Evolutionary conservation across 2,888 invertebrate genomes (phyloP), one percentile per base, ranked within the genome.

Genomic region (Cheilosia scutellata): DNA sequence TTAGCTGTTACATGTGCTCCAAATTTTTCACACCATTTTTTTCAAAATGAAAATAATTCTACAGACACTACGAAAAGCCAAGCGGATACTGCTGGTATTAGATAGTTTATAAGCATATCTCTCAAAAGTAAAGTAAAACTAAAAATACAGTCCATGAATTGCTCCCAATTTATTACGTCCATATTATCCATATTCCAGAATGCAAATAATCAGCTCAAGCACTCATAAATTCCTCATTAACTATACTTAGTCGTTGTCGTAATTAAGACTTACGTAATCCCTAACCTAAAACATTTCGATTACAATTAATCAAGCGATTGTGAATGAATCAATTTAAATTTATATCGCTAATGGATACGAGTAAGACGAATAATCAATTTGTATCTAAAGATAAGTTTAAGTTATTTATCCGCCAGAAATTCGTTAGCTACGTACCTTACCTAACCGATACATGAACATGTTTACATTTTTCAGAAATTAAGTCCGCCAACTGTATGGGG

Each of bases 271-370:
- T 47, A n/a, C 57, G 66, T 58, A 76, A 71, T 58, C 76, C 58
- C 4, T 25, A 33, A 6, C 60, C 20, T 27, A 74, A 51, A 57
- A 68, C 29, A 63, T 71, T 33, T 63, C 47, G 62, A 79, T 47
- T 53, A 65, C 84, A 86, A 86, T 86, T 68, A 86, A 80, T 86
- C 76, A 80, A 29, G 42, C 71, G 70, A 76, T 86, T 86, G 80
- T 80, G 76, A 80, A 76, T 80, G 75, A 80, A 80, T 71, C 76
- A 80, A 86, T 80, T 53, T 53, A 51, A 70, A 76, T 80, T 75
- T 65, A 75, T 55, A 60, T 40, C 51, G 37, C 75, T 37, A 49
- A 51, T 57, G 66, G 58, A 49, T 42, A 31, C 31, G 31, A 31
- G 9, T 9, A 63, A 53, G 37, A 47, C 37, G 53, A 51, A 77